Percentiles rank a stretch among this genome's conserved stretches.
Conservation (phyloP, 2,888 invertebrate genomes). For the Laspeyria flexula region DNA sequence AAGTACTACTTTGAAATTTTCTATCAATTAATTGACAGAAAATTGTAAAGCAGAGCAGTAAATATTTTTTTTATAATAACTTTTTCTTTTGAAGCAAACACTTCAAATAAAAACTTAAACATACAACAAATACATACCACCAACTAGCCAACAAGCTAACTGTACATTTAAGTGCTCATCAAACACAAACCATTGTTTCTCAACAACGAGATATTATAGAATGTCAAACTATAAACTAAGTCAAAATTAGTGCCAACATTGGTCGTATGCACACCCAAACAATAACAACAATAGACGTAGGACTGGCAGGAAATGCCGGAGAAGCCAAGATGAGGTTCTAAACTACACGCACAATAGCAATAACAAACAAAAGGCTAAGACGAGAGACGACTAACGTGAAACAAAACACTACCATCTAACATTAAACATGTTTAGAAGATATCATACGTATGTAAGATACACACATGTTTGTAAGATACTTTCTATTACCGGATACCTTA, state of each 20-base stretch:
- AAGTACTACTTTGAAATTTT: too few relatives aligned
- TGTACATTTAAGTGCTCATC: background rate
- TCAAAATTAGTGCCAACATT: slow-evolving; percentile 26
- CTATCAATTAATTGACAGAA: too few relatives aligned
- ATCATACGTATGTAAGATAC: too few relatives aligned
- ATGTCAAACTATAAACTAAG: slow-evolving; percentile 46
- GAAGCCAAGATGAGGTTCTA: slow-evolving; percentile 65
- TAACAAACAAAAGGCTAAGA: slow-evolving; percentile 59
- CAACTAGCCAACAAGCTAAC: too few relatives aligned
- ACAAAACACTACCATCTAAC: slow-evolving; percentile 38
- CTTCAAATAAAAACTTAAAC: too few relatives aligned
- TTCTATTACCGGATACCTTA: too few relatives aligned
- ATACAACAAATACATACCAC: too few relatives aligned
- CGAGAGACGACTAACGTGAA: slow-evolving; percentile 42
- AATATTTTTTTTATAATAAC: too few relatives aligned
- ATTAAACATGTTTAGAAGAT: slow-evolving; percentile 54
- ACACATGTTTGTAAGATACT: too few relatives aligned
- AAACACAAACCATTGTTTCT: background rate
- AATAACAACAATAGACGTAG: slow-evolving; percentile 71
- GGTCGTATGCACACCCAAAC: slow-evolving; percentile 44
- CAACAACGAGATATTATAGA: slow-evolving; percentile 22
- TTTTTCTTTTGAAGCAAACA: too few relatives aligned
- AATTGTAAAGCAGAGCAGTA: too few relatives aligned
- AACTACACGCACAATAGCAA: slow-evolving; percentile 71
- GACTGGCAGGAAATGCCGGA: slow-evolving; percentile 74